Evolutionary conservation across 2,797 vertebrate genomes (phyloP).

Genomic region (Molossus molossus): DNA sequence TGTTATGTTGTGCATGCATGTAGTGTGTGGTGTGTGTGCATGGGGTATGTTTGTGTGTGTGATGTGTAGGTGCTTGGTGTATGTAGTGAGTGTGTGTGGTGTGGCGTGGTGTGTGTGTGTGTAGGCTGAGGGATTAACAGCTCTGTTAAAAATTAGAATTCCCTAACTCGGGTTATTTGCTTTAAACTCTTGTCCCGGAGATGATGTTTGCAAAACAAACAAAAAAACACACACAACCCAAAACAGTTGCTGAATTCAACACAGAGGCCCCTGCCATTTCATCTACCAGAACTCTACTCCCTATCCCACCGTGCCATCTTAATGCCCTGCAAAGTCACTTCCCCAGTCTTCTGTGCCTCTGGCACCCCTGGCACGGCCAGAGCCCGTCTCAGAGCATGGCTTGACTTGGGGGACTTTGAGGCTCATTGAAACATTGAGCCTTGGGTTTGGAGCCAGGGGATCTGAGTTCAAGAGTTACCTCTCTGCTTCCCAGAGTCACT

Average conservation of each 20-base stretch:
- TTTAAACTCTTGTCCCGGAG: conserved; percentile 32
- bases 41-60: neutral
- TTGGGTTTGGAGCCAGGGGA: neutral
- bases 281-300: neutral
- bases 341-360: neutral
- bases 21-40: neutral
- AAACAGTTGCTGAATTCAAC: neutral
- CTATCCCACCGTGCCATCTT: too few relatives aligned
- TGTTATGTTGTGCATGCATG: neutral
- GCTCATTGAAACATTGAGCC: neutral
- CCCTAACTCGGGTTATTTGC: neutral
- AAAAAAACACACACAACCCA: neutral
- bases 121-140: neutral
- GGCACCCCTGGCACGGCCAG: neutral
- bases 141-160: conserved; percentile 14
- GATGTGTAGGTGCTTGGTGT: neutral
- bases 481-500: neutral
- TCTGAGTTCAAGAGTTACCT: neutral
- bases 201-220: neutral
- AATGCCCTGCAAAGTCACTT: neutral
- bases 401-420: neutral
- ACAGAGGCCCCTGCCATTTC: neutral
- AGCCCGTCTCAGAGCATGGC: neutral
- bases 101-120: neutral
- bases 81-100: neutral